Evolutionary conservation across 2,888 invertebrate genomes (phyloP), one percentile per base, ranked within the genome.

Genomic region (Agrotis ipsilon): DNA sequence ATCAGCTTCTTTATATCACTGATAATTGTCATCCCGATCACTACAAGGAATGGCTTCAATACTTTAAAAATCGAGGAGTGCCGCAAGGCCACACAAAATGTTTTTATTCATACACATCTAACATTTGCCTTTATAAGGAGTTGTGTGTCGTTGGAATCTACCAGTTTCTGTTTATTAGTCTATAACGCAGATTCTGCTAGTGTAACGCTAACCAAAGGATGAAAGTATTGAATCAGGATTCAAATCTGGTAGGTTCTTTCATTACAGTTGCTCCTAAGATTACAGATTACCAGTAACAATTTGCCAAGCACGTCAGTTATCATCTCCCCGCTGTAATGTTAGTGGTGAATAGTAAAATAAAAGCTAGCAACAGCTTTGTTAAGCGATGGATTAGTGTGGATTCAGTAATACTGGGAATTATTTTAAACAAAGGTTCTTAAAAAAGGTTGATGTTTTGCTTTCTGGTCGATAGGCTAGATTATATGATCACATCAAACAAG

Each of bases 311-410:
- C 72, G 63, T 69, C 77, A 81, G 72, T 80, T 76, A 80, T 78
- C 81, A 73, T 80, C 81, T 66, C 67, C 39, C 51, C 24, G 68
- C 52, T 57, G 77, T 80, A 78, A 77, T 84, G 72, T 68, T 63
- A 52, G 65, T 75, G 79, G 70, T 78, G 73, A 80, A 72, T 71
- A 77, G 73, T 72, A 72, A 64, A 84, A 84, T 77, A 75, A 70
- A 68, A 81, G 60, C 67, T 59, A 51, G 54, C 65, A 65, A 76
- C 66, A 45, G 66, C 75, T 74, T 68, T 59, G 68, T 71, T 72
- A 64, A 14, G 49, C 70, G 79, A 71, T 62, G 63, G 72, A 52
- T 73, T 79, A 72, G 43, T 72, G 49, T 71, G 80, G 82, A 81
- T 45, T 70, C 43, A 24, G 57, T 55, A 62, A 58, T 45, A 1